These are phyloP conservation scores for Burhinus bistriatus DNA, from an alignment of 2,113 vertebrate genomes.

Conservation along the genomic window DNA sequence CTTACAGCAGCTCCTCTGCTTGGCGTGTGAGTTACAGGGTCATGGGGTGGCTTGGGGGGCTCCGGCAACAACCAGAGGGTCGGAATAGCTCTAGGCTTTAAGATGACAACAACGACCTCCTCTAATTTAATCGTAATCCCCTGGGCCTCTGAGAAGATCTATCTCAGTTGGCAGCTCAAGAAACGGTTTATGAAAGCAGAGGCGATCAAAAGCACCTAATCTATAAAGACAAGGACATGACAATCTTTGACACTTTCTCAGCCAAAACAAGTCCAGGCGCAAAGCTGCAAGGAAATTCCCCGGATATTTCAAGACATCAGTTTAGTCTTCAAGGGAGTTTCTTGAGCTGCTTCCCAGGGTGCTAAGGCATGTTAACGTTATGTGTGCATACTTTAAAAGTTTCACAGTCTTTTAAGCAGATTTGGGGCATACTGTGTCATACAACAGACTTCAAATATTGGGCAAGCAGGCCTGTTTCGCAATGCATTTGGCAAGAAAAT, in stretches of 20 bases:
- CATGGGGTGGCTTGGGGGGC: too few relatives aligned
- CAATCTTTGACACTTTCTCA: neutral
- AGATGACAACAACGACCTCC: neutral
- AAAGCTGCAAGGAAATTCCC: neutral
- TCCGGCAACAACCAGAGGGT: neutral
- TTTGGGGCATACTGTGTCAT: neutral
- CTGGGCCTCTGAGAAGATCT: neutral
- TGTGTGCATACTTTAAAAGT: neutral
- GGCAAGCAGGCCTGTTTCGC: neutral
- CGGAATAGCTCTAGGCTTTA: neutral
- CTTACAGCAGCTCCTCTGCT: neutral
- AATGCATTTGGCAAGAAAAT: neutral
- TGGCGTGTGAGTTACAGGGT: neutral
- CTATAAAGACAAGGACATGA: conserved; percentile 8
- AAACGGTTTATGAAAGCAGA: neutral
- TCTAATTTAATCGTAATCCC: neutral
- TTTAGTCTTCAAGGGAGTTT: neutral
- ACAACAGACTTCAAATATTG: neutral
- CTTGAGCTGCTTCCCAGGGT: neutral
- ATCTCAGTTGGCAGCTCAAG: neutral
- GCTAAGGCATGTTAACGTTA: neutral
- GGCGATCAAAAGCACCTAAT: neutral
- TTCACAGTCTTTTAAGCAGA: neutral
- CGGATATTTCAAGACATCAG: neutral
- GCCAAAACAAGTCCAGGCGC: neutral